A percentile compares a stretch with the other conserved stretches of the same genome.
phyloP scores from a whole-genome alignment of 2,113 vertebrate genomes.

The Cyanoderma ruficeps region DNA sequence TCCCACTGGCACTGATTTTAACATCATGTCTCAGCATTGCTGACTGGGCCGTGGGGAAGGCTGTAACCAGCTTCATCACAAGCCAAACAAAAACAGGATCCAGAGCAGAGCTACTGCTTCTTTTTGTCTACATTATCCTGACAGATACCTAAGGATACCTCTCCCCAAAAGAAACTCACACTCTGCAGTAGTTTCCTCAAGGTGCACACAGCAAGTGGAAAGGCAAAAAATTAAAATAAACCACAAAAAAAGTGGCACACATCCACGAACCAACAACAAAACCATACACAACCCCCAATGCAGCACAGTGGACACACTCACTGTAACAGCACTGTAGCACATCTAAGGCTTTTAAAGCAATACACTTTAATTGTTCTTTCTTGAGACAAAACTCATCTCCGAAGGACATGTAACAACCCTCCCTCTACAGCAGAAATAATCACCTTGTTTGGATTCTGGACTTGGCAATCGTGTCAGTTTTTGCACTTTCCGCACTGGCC shows the following conservation, averaged over 20 bases:
- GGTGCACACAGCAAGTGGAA: background rate
- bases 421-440: background rate
- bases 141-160: background rate
- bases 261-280: background rate
- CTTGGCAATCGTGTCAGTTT: conserved; percentile 75
- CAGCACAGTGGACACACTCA: background rate
- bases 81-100: background rate
- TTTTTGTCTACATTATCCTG: background rate
- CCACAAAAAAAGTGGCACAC: background rate
- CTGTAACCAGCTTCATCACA: background rate
- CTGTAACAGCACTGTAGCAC: background rate
- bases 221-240: background rate
- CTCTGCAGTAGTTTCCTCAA: background rate
- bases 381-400: background rate
- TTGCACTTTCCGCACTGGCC: conserved; percentile 87
- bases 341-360: background rate
- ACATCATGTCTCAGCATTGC: background rate
- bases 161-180: background rate
- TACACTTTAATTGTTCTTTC: background rate
- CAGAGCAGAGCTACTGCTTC: background rate
- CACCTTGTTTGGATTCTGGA: conserved; percentile 85
- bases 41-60: background rate
- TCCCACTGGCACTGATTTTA: background rate
- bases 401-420: background rate
- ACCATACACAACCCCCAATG: background rate